Base-by-base conservation (phyloP, 1,140 invertebrate genomes). In the Neodiprion fabricii region DNA sequence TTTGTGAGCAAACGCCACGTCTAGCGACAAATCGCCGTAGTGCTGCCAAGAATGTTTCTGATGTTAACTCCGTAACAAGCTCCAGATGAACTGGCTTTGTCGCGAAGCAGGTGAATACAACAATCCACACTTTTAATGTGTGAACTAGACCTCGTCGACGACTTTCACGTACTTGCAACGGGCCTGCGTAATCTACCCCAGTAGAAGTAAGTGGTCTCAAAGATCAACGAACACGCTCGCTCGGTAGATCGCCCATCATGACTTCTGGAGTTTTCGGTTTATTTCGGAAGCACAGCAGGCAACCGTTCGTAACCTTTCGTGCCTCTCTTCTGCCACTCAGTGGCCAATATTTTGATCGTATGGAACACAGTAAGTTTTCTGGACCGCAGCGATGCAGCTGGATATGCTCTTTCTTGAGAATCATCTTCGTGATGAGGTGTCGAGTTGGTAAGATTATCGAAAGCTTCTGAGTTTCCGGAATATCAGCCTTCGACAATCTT, bases 161-260 rank as follows among this genome's bases (percentile, higher is more conserved):
- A 67, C 70, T 76, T 72, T 74, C 72, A 72, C 80, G 83, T 9
- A 82, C 71, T 75, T 74, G 68, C 3, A 85, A 65, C 70, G 83
- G 85, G 53, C 84, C 85, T 14, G 81, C 81, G 72, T 84, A 85
- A 77, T 87, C 82, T 9, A 83, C 70, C 23, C 80, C 78, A 12
- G 73, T 68, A 9, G 73, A 72, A 40, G 72, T 10, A 74, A 87
- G 86, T 10, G 84, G 75, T 75, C 75, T 76, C 61, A 74, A 72
- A 10, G 77, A 70, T 40, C 71, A 14, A 74, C 12, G 0, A 28
- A 79, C 72, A 23, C 82, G 72, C 0, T 71, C n/a, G 17, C 14
- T 23, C 9, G 81, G 80, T 47, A 83, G 73, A 40, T 85, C 48
- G 4, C 76, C 83, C 84, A 86, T 86, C 40, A 67, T 73, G 5